A percentile compares a stretch with the other conserved stretches of the same genome.
phyloP scores from a whole-genome alignment of 23 tunicate genomes.

The Pegea sp. region DNA sequence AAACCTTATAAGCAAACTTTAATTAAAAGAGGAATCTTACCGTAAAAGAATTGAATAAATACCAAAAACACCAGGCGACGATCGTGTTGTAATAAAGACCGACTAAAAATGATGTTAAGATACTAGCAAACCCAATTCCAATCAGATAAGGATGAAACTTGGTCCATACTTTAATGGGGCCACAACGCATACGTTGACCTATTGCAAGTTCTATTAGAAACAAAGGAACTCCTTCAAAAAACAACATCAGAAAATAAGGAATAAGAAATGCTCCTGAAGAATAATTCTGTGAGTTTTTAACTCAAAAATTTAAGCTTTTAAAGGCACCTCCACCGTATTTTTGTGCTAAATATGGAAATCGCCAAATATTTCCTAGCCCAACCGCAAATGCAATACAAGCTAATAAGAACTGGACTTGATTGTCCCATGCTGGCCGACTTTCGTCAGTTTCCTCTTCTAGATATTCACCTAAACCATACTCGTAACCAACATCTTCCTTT shows the following conservation, averaged over 20 bases:
- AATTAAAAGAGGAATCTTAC: slow-evolving; percentile 9
- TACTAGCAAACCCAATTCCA: slow-evolving; percentile 85
- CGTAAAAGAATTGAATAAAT: slow-evolving; percentile 81
- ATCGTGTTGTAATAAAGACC: slow-evolving; percentile 96
- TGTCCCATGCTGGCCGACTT: slow-evolving; percentile 87
- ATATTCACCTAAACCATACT: slow-evolving; percentile 42
- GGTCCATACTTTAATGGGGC: slow-evolving; percentile 71
- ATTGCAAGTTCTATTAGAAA: slow-evolving; percentile 74
- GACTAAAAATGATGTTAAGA: slow-evolving; percentile 69
- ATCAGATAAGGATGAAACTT: slow-evolving; percentile 83
- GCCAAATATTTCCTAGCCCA: slow-evolving; percentile 97
- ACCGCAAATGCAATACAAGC: slow-evolving; percentile 99
- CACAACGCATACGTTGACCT: slow-evolving; percentile 72
- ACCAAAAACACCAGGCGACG: slow-evolving; percentile 98
- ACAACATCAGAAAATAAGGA: slow-evolving; percentile 71
- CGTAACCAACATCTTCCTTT: slow-evolving; percentile 31
- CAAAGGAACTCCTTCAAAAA: slow-evolving; percentile 75
- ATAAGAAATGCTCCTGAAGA: slow-evolving; percentile 75
- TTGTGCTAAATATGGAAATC: slow-evolving; percentile 98
- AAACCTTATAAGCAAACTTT: too few relatives aligned
- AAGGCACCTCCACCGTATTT: slow-evolving; percentile 84
- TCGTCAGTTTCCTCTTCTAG: slow-evolving; percentile 22
- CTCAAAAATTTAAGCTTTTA: background rate
- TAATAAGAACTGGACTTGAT: slow-evolving; percentile 85
- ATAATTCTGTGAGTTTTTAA: background rate